Conservation (phyloP, 2,888 invertebrate species). For the Neoitamus cyanurus region DNA sequence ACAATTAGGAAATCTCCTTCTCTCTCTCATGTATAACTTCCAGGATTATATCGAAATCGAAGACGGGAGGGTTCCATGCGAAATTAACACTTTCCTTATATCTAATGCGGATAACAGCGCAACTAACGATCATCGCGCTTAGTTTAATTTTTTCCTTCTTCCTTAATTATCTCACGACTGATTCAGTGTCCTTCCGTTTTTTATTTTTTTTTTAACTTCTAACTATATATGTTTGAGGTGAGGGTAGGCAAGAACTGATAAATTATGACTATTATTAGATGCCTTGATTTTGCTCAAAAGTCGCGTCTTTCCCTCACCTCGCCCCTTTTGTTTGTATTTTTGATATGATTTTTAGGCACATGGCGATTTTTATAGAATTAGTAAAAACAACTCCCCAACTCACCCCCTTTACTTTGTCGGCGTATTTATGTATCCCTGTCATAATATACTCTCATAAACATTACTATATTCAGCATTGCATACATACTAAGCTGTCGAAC, state of each 20-base stretch:
- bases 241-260: not conserved
- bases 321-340: not conserved
- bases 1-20: slow-evolving; percentile 10
- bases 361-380: slow-evolving; percentile 21
- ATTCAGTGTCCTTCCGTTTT: not conserved
- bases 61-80: slow-evolving; percentile 26
- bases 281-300: slow-evolving; percentile 24
- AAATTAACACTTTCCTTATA: slow-evolving; percentile 10
- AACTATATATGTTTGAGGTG: not conserved
- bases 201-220: not conserved
- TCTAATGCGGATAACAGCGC: not conserved
- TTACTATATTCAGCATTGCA: slow-evolving; percentile 25
- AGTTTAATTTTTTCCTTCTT: not conserved
- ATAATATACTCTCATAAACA: slow-evolving; percentile 23
- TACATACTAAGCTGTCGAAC: slow-evolving; percentile 19
- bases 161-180: not conserved
- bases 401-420: slow-evolving; percentile 8
- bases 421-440: slow-evolving; percentile 23
- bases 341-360: slow-evolving; percentile 27
- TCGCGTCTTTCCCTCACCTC: not conserved
- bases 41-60: slow-evolving; percentile 30
- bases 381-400: not conserved
- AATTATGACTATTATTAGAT: not conserved
- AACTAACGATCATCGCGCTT: not conserved
- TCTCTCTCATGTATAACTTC: slow-evolving; percentile 29